A percentile compares a stretch with the other conserved stretches of the same genome.
These are phyloP conservation scores for Abrostola tripartita DNA, from an alignment of 2,888 invertebrate genomes.

Conservation along the genomic window DNA sequence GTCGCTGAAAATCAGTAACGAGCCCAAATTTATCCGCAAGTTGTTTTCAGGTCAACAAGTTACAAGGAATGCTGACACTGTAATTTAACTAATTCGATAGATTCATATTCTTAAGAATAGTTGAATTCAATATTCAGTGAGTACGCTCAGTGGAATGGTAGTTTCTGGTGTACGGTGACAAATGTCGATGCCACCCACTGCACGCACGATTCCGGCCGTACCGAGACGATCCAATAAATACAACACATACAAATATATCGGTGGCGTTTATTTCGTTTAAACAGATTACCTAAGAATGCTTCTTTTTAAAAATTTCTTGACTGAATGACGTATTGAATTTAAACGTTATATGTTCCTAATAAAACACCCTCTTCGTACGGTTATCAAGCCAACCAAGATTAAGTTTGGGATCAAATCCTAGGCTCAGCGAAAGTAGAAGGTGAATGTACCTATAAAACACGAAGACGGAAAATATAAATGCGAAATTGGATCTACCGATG, in stretches of 20 bases:
- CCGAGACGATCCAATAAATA: conserved; percentile 77
- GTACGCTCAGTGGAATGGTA: conserved; percentile 37
- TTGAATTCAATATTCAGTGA: conserved; percentile 31
- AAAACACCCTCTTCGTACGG: too few species aligned
- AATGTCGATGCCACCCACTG: conserved; percentile 85
- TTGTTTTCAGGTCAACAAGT: background rate
- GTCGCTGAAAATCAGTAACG: too few species aligned
- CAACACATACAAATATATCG: conserved; percentile 70
- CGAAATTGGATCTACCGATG: too few species aligned
- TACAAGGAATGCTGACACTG: background rate
- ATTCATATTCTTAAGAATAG: background rate
- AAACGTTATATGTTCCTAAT: background rate
- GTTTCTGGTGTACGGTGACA: conserved; percentile 73
- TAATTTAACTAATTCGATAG: background rate
- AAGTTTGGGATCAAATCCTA: too few species aligned
- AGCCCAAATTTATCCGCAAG: too few species aligned
- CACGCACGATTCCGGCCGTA: conserved; percentile 72
- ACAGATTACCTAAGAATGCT: background rate
- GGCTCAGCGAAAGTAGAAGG: too few species aligned
- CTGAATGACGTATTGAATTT: background rate
- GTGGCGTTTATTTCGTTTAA: conserved; percentile 67
- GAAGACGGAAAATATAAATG: too few species aligned
- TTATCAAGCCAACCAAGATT: too few species aligned
- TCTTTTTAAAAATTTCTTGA: background rate
- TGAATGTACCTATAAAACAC: too few species aligned